Base-by-base conservation (phyloP, 2,113 vertebrate genomes). In the Cephalopholis sonnerati region DNA sequence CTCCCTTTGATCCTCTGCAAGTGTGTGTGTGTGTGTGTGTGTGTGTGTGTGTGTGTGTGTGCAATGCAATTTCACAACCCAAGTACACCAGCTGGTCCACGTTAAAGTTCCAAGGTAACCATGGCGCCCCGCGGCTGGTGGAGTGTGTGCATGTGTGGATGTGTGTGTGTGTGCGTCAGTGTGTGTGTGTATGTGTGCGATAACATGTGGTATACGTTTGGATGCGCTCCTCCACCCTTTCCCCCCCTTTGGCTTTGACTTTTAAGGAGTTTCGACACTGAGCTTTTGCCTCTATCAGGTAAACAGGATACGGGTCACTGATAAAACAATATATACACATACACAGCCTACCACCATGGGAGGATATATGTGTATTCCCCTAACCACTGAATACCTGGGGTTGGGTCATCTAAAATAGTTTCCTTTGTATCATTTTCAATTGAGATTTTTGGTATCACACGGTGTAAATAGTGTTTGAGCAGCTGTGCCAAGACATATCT, bases 41-140 rank as follows among this genome's bases (percentile, higher is more conserved):
- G 74, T 69, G 64, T 76, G 70, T 62, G 71, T 57, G 73, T 58
- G 77, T 51, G 65, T 64, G 63, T 76, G 78, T 16, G 69, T 50
- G 94, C 94, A 95, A 95, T 95, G 94, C 94, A 95, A 96, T 96
- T 96, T 96, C 95, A 96, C 95, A 96, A 96, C 93, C 95, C 95
- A 95, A 96, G 93, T 95, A 93, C 93, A 88, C 95, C 96, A 96
- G 96, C 95, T 96, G 96, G 95, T 96, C 95, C 95, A 96, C 95
- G 95, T 96, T 96, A 96, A 96, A 95, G 94, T 96, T 96, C 95
- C 94, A 96, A 95, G 95, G 95, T 96, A 96, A 96, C 95, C 95
- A 95, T 96, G 95, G 95, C 94, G 93, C 95, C 95, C 93, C 90
- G 91, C 89, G 93, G 93, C 93, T 94, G 94, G 89, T 95, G 92